Evolutionary conservation across 1,140 invertebrate species (phyloP).

Genomic region (Brachionus asplanchnoidis): DNA sequence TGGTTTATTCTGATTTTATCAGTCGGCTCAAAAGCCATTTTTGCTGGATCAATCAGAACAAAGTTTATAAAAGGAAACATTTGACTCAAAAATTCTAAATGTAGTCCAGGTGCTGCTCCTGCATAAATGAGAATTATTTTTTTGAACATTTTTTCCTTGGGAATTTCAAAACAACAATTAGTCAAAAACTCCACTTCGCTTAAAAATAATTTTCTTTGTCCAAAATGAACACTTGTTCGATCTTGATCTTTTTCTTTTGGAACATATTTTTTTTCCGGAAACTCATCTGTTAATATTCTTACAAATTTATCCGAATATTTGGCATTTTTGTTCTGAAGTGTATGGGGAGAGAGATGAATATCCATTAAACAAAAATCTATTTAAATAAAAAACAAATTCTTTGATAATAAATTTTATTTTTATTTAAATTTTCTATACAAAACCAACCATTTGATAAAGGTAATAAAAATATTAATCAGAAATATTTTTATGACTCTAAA

Average conservation of each 20-base stretch:
- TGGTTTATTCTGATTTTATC: background rate
- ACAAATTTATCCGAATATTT: background rate
- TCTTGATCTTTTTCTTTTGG: conserved; percentile 30
- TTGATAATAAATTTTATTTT: background rate
- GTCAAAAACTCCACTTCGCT: conserved; percentile 28
- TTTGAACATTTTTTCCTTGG: background rate
- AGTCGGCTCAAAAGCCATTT: background rate
- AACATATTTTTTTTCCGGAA: background rate
- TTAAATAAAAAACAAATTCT: background rate
- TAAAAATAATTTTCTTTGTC: conserved; percentile 29
- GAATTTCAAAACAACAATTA: background rate
- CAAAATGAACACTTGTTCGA: conserved; percentile 3
- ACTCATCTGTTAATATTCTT: background rate
- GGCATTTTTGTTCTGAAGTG: background rate
- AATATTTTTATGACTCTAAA: background rate
- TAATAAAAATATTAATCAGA: background rate
- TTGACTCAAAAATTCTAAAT: conserved; percentile 12
- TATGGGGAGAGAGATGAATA: background rate
- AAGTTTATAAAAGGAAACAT: background rate
- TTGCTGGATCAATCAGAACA: background rate
- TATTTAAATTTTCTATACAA: background rate
- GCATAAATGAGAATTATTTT: conserved; percentile 23
- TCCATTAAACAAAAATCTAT: background rate
- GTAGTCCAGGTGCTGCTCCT: conserved; percentile 8
- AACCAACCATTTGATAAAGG: background rate